Base-by-base conservation (phyloP, 2,888 invertebrate genomes). In the Gibbula magus region DNA sequence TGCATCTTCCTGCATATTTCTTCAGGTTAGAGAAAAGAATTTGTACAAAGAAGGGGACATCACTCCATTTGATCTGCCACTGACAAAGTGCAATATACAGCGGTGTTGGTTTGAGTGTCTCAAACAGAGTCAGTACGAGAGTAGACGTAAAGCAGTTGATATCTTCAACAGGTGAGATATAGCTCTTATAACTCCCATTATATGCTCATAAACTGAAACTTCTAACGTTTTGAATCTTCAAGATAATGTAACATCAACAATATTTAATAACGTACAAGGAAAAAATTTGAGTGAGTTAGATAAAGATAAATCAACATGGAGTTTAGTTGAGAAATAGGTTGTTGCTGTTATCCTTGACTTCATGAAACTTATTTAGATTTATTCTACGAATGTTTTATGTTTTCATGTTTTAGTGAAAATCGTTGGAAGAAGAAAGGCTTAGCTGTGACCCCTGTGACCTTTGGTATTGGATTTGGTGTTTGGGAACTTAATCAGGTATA, bases 41-140 rank as follows among this genome's bases (percentile, higher is more conserved):
- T 94, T 98, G 88, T 97, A 96, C 90, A 94, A 94, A 87, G 96
- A 96, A 90, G 97, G 97, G 10, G 95, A 96, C 83, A 85, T 91
- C 2, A 97, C 97, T 0, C 96, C 96, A 90, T 97, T 96, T 88
- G 95, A 96, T 78, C 96, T 97, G 93, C 90, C 92, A 66, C 92
- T 98, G 75, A 94, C 94, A 0, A 94, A 96, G 87, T 97, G 97
- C 89, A 97, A 92, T 78, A 80, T 92, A 2, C 79, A 82, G 5
- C 82, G 87, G 5, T 89, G 92, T 77, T 93, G 93, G 93, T 79
- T 88, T 2, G 91, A 93, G 75, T 92, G 93, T 84, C 83, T 87
- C 13, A 81, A 86, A 45, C 85, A 89, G 73, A 86, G 91, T 56
- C 83, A 91, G 61, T 93, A 88, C 79, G 81, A 87, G 7, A 81